Conservation (phyloP, 2,797 vertebrate species). For the Podarcis lilfordi region DNA sequence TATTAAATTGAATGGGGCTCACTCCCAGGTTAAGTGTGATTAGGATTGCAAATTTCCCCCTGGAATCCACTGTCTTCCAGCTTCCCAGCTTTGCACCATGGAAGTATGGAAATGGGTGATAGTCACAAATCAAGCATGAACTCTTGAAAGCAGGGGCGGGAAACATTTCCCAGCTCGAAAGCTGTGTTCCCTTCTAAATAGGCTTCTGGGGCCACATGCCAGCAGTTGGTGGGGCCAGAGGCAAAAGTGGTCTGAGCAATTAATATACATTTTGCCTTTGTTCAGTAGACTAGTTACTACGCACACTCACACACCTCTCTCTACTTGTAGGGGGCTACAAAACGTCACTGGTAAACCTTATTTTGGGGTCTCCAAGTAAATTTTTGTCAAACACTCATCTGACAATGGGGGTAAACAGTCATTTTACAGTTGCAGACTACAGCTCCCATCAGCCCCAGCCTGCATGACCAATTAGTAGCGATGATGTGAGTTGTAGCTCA, state of each 20-base stretch:
- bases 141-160: not conserved
- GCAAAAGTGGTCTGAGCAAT: no score
- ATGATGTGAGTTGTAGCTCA: no score
- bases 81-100: slow-evolving; percentile 22
- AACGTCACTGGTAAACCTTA: not conserved
- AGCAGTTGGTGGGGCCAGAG: no score
- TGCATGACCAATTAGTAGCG: no score
- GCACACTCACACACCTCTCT: no score
- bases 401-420: not conserved
- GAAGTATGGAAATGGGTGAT: slow-evolving; percentile 18
- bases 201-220: no score
- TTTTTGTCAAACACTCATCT: not conserved
- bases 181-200: no score
- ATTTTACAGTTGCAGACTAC: no score
- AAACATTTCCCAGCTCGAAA: not conserved
- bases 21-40: not conserved
- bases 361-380: not conserved
- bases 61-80: slow-evolving; percentile 1
- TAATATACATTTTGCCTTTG: no score
- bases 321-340: no score
- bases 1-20: not conserved
- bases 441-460: no score
- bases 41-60: not conserved
- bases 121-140: slow-evolving; percentile 28
- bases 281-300: no score